These are phyloP conservation scores for Picathartes gymnocephalus DNA, from an alignment of 2,113 vertebrate species.

Conservation along the genomic window DNA sequence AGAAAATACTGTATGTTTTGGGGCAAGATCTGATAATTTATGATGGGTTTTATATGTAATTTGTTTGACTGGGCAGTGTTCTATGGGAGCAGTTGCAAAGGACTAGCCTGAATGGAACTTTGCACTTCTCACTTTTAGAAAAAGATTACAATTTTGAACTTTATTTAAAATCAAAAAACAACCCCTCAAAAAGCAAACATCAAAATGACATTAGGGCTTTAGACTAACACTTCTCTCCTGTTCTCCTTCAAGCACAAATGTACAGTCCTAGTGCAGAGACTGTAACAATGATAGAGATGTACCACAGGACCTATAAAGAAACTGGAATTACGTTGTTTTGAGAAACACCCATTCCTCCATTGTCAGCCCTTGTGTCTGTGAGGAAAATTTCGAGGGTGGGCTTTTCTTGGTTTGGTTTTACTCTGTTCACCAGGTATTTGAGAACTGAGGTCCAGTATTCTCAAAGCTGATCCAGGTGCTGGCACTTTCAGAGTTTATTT, in stretches of 20 bases:
- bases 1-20: neutral
- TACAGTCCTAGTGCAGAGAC: neutral
- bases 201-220: neutral
- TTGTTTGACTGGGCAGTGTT: neutral
- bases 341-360: neutral
- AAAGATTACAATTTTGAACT: neutral
- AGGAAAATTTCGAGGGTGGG: neutral
- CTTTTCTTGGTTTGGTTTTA: neutral
- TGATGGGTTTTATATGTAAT: neutral
- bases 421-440: neutral
- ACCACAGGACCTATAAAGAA: neutral
- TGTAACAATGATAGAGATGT: neutral
- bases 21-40: neutral
- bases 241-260: neutral
- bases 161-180: neutral
- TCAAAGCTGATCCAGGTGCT: neutral
- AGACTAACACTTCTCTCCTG: neutral
- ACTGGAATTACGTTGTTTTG: neutral
- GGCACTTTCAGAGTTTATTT: neutral
- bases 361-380: neutral
- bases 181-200: neutral
- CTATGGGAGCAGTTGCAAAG: neutral
- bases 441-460: neutral
- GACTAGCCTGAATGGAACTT: neutral
- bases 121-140: neutral